Conservation (phyloP, 2,888 invertebrate genomes). For the Steinernema hermaphroditum region DNA sequence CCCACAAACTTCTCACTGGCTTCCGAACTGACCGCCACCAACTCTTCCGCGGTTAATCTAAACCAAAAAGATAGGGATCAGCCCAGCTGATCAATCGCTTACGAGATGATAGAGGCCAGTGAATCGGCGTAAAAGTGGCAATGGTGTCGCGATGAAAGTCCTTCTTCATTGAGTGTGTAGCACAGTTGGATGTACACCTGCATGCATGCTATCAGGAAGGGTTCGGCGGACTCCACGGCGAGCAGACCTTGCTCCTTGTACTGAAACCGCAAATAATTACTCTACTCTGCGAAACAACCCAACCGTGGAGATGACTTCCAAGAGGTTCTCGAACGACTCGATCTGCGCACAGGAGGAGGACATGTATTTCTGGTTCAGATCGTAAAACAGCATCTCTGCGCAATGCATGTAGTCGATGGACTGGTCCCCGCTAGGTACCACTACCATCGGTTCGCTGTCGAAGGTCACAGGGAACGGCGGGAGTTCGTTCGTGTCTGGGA, state of each 20-base stretch:
- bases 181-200: neutral
- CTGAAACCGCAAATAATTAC: neutral
- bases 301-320: neutral
- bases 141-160: neutral
- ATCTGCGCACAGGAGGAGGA: neutral
- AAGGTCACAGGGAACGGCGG: too few species aligned
- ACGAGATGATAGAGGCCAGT: neutral
- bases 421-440: neutral
- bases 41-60: neutral
- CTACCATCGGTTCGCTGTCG: too few species aligned
- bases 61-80: too few species aligned
- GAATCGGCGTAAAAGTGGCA: neutral
- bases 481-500: too few species aligned
- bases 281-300: neutral
- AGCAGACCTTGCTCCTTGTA: neutral
- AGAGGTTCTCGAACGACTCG: neutral
- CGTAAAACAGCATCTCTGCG: neutral
- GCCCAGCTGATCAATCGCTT: neutral
- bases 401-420: neutral
- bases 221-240: neutral
- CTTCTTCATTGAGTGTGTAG: neutral
- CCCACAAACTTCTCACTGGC: neutral
- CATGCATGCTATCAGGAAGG: neutral
- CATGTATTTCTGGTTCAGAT: neutral
- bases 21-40: neutral